Base-by-base conservation (phyloP, 2,888 invertebrate genomes). In the Eupithecia centaureata region DNA sequence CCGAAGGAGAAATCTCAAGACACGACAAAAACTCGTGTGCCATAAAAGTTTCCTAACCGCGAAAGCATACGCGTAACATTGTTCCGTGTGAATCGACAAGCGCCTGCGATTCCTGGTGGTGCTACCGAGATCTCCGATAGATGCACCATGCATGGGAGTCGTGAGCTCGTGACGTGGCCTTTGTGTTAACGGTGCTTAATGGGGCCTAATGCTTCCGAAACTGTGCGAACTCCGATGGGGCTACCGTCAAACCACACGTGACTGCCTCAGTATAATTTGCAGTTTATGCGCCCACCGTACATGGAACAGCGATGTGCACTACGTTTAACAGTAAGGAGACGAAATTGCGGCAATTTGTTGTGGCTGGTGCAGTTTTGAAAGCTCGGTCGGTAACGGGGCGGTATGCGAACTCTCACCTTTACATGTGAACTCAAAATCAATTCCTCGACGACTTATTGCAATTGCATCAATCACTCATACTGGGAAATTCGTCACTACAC, bases 191-290 rank as follows among this genome's bases (percentile, higher is more conserved):
- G 93, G 93, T 90, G 85, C 90, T 91, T 93, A 93, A 93, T 93
- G 89, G 92, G 85, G 87, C 89, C 91, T 93, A 93, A 93, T 93
- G 92, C 92, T 91, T 90, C 93, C 92, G 92, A 93, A 93, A 92
- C 91, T 93, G 93, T 93, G 93, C 93, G 93, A 93, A 92, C 91
- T 88, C 83, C 82, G 89, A 87, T 92, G 89, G 93, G 92, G 91
- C 83, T 84, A 74, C 82, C 85, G 84, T 76, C 77, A 79, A 79
- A 76, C 85, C 88, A 90, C 92, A 92, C 91, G 91, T 91, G 90
- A 90, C 88, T 83, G 77, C 79, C 79, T 80, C 84, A 79, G 83
- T 86, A 86, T 89, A 89, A 91, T 90, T 90, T 89, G 88, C 87
- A 86, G 86, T 85, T 86, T 85, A 84, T 84, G 85, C 81, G 74